Base-by-base conservation (phyloP, 1,140 invertebrate species). In the Sinonovacula constricta region DNA sequence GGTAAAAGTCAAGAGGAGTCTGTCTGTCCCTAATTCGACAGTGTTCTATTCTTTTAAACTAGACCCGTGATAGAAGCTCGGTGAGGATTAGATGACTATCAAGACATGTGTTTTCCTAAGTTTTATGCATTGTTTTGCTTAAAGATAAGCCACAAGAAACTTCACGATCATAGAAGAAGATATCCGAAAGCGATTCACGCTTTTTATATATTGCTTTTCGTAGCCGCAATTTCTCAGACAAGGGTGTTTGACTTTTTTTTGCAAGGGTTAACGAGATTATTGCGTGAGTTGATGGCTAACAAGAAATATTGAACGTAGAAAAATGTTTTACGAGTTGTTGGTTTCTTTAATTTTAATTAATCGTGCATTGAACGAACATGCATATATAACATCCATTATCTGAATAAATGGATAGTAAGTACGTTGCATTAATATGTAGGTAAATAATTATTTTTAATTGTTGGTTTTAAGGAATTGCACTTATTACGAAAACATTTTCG, bases 101-200 rank as follows among this genome's bases (percentile, higher is more conserved):
- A 28, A 31, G 66, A 76, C 72, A 76, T 76, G 67, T 76, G 72
- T 76, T 76, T 76, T 76, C 66, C 65, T 56, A 76, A 76, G 72
- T 76, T 66, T 66, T 56, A 66, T 60, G 54, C 62, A 34, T 74
- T n/a, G 71, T 76, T 66, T 76, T 67, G 72, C 65, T 63, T 54
- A 36, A 22, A 36, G 72, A 76, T 74, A 62, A 63, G 39, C 45
- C 57, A 49, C 54, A 45, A 28, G 60, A 45, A 45, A 45, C 39
- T 45, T 45, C 18, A 18, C 39, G 7, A 18, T 10, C 7, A 45
- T 45, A 45, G 7, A 10, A 18, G 39, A 45, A 10, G 39, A 45
- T 45, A 45, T 45, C 39, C 39, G 39, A 7, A 18, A 10, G 39
- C 39, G 7, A 10, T 45, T 45, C 39, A 45, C 39, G 39, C 18